Conservation (phyloP, 2,888 invertebrate species). For the Hoplodrina ambigua region DNA sequence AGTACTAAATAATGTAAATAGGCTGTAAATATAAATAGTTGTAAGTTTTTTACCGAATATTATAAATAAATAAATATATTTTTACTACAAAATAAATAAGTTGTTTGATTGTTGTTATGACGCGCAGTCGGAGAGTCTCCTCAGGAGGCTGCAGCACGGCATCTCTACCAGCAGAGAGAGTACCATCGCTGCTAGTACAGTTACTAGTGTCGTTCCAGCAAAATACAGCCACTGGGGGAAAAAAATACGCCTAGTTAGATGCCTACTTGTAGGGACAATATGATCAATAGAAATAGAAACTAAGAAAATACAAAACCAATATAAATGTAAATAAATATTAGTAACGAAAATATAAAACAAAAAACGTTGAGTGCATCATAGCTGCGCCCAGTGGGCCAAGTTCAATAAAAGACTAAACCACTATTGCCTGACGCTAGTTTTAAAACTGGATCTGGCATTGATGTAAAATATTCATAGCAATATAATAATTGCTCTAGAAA, state of each 20-base stretch:
- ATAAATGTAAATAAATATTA: no score
- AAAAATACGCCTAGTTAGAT: not conserved
- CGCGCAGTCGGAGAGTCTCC: constrained; percentile 85
- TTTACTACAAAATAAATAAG: constrained; percentile 49
- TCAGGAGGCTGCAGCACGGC: constrained; percentile 89
- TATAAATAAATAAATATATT: constrained; percentile 65
- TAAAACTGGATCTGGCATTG: no score
- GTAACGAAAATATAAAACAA: no score
- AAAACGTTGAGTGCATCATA: no score
- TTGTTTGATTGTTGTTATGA: constrained; percentile 55
- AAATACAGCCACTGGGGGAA: constrained; percentile 88
- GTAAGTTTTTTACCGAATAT: constrained; percentile 72
- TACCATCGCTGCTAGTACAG: constrained; percentile 81
- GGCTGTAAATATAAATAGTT: constrained; percentile 78
- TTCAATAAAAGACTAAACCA: no score
- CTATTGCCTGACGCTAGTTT: no score
- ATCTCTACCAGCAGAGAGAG: constrained; percentile 91
- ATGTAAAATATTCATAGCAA: no score
- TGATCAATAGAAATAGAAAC: no score
- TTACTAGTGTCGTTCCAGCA: constrained; percentile 85
- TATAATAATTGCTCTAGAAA: no score
- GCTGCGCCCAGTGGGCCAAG: no score
- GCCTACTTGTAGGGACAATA: no score
- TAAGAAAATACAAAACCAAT: no score
- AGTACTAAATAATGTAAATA: constrained; percentile 78